phyloP scores from a whole-genome alignment of 2,113 vertebrate genomes.

The Ploceus nigricollis region DNA sequence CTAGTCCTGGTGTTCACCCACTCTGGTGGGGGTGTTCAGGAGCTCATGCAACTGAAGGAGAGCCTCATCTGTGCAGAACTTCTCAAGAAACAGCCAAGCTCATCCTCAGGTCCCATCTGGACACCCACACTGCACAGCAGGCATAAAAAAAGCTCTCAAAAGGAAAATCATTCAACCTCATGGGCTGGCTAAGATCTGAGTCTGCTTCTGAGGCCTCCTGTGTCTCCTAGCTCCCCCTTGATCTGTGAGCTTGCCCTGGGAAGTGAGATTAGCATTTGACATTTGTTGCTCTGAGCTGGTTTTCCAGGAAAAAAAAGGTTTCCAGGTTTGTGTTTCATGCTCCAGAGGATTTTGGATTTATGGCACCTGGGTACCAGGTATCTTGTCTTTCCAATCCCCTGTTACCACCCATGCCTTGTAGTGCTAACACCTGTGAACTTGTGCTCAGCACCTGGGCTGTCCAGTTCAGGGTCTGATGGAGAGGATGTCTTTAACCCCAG shows the following conservation, averaged over 20 bases:
- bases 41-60: not conserved
- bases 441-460: not conserved
- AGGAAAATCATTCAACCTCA: not conserved
- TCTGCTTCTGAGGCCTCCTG: not conserved
- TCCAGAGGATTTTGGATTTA: not conserved
- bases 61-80: rapidly evolving
- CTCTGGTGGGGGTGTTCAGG: not conserved
- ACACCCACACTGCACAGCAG: not conserved
- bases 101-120: rapidly evolving
- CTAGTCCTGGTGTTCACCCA: not conserved
- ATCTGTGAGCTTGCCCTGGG: not conserved
- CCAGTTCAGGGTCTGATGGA: not conserved
- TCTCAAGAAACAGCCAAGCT: not conserved
- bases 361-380: rapidly evolving
- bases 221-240: not conserved
- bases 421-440: not conserved
- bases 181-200: not conserved
- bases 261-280: not conserved
- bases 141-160: rapidly evolving
- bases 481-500: not conserved
- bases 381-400: not conserved
- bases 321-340: not conserved
- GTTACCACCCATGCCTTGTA: too few species aligned
- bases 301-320: not conserved
- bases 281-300: rapidly evolving